These are phyloP conservation scores for Sesia apiformis DNA, from an alignment of 2,888 invertebrate species.

Conservation along the genomic window DNA sequence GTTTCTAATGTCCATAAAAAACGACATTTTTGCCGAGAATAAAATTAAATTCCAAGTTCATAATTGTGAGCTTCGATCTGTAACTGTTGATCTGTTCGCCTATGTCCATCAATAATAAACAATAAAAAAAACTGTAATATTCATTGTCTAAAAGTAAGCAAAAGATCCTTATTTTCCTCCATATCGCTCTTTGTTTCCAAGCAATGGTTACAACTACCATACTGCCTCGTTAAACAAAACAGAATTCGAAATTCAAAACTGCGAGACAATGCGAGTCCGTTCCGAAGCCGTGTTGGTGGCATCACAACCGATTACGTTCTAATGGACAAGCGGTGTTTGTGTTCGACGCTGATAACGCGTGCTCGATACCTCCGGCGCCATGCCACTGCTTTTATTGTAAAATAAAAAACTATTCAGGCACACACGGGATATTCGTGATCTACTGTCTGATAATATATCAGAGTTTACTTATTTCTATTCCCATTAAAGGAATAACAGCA, in stretches of 20 bases:
- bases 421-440: slow-evolving; percentile 36
- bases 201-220: not conserved
- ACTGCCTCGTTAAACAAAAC: slow-evolving; percentile 10
- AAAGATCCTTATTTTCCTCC: too few relatives aligned
- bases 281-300: slow-evolving; percentile 59
- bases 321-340: slow-evolving; percentile 74
- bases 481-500: too few relatives aligned
- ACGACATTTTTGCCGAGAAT: too few relatives aligned
- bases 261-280: slow-evolving; percentile 48
- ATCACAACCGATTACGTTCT: slow-evolving; percentile 72
- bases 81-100: too few relatives aligned
- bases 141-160: too few relatives aligned
- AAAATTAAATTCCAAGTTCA: too few relatives aligned
- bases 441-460: slow-evolving; percentile 31
- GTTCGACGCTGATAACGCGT: slow-evolving; percentile 58
- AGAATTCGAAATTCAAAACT: slow-evolving; percentile 44
- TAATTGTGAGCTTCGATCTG: too few relatives aligned
- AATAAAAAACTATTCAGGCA: slow-evolving; percentile 29
- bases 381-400: slow-evolving; percentile 55
- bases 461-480: not conserved
- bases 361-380: slow-evolving; percentile 70
- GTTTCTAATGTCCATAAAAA: not conserved
- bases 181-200: too few relatives aligned
- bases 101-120: too few relatives aligned
- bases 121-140: too few relatives aligned